Evolutionary conservation across 1,140 invertebrate species (phyloP), one percentile per base, ranked within the genome.

Genomic region (Odontomachus brunneus): DNA sequence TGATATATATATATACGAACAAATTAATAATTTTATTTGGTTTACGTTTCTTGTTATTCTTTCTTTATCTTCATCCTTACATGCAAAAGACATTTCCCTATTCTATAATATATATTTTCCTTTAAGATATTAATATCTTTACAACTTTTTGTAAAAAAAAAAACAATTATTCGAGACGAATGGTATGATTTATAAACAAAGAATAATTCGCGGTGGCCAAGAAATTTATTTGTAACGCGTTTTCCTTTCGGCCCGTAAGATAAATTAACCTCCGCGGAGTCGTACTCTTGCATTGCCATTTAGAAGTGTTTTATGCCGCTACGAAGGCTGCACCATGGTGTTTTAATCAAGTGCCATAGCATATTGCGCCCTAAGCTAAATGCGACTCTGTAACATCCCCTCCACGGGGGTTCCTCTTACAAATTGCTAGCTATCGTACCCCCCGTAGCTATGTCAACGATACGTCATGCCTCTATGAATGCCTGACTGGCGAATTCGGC

Each of bases 301-400:
- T 84, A 82, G 71, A 60, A 89, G 78, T 85, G 71, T 89, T 91
- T 88, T 88, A 89, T 86, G 55, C 71, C 83, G 63, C 38, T 44
- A 44, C 63, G 83, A 73, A 88, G 82, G 60, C 84, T 84, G 86
- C 83, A 86, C 84, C 83, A 84, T 87, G 74, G 88, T 88, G 88
- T 92, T 92, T 91, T 92, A 91, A 92, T 92, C 91, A 92, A 92
- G 90, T 90, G 88, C 84, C 85, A 82, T 51, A 91, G 86, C 91
- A 92, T 92, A 92, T 92, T 92, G 91, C 89, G 89, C 86, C 88
- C 88, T 82, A 86, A 89, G 90, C 87, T 87, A 91, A 90, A 89
- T 82, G 89, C 84, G 76, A 74, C 74, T 76, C 66, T 38, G 60
- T 88, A 84, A 87, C 85, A 63, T 67, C 75, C 63, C 74, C 91